These are phyloP conservation scores for Apaloderma vittatum DNA, from an alignment of 2,113 vertebrate genomes.

Conservation along the genomic window DNA sequence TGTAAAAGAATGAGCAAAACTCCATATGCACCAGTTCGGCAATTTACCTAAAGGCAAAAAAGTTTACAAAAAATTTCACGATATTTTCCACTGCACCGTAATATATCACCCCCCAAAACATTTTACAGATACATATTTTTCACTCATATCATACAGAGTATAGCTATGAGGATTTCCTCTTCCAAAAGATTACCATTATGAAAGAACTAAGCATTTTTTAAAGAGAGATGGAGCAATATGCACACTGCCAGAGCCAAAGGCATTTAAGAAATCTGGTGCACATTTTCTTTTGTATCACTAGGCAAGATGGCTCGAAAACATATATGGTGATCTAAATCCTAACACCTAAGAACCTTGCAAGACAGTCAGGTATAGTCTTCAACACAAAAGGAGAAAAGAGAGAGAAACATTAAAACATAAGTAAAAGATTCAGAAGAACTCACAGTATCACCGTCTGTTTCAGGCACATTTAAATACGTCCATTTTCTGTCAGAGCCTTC, in stretches of 20 bases:
- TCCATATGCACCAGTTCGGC: neutral
- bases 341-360: neutral
- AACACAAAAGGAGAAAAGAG: neutral
- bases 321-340: neutral
- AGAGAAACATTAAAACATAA: constrained; percentile 5
- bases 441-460: constrained; percentile 96
- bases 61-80: neutral
- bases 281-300: neutral
- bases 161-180: neutral
- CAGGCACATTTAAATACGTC: constrained; percentile 93
- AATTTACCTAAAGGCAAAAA: neutral
- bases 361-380: neutral
- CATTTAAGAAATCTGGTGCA: neutral
- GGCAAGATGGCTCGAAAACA: neutral
- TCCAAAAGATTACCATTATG: neutral
- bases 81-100: neutral
- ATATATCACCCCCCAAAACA: neutral
- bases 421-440: constrained; percentile 78
- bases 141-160: neutral
- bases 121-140: neutral
- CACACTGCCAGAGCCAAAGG: neutral
- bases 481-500: constrained; percentile 90
- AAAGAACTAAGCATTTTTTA: neutral
- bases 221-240: neutral
- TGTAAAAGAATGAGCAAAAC: neutral